Evolutionary conservation across 2,113 vertebrate genomes (phyloP).

Genomic region (Sorex fumeus): DNA sequence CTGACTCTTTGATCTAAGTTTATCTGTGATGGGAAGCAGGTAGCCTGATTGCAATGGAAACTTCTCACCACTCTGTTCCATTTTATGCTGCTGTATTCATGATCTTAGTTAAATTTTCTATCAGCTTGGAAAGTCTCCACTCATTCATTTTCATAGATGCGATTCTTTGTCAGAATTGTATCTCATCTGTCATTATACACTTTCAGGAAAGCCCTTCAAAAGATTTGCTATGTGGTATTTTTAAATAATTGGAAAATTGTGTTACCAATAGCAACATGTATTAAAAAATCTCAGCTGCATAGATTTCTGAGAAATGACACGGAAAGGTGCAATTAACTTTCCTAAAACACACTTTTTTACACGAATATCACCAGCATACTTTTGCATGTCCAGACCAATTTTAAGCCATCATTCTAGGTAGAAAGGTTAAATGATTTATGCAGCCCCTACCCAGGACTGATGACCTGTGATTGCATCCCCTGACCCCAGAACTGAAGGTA

Average conservation of each 20-base stretch:
- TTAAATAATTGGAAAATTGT: constrained; percentile 14
- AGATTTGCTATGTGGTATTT: constrained; percentile 49
- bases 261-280: neutral
- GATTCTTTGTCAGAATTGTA: constrained; percentile 32
- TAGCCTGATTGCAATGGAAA: neutral
- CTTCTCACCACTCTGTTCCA: neutral
- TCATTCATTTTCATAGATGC: constrained; percentile 40
- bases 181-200: constrained; percentile 28
- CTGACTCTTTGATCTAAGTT: constrained; percentile 17
- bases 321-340: neutral
- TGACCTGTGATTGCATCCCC: neutral
- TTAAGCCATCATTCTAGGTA: neutral
- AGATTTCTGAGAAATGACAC: constrained; percentile 19
- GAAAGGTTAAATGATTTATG: neutral
- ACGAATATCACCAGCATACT: neutral
- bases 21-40: constrained; percentile 21
- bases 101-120: constrained; percentile 39
- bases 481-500: neutral
- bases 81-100: neutral
- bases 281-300: constrained; percentile 11
- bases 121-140: constrained; percentile 6
- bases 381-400: neutral
- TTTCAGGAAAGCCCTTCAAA: neutral
- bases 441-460: too few species aligned
- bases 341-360: neutral